phyloP scores from a whole-genome alignment of 2,797 vertebrate genomes.

The Xenentodon cancila region DNA sequence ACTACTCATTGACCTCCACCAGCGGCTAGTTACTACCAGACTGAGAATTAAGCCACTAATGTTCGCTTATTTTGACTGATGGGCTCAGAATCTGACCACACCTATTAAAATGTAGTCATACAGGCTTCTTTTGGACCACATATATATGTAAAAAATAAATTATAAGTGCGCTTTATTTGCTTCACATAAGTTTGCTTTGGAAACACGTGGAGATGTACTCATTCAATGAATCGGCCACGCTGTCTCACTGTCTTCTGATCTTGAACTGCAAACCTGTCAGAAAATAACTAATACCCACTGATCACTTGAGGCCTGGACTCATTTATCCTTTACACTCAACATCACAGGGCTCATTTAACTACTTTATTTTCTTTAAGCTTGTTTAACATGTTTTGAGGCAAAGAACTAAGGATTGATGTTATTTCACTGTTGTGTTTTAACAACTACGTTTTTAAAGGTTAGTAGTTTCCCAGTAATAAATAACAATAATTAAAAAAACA shows the following conservation, averaged over 20 bases:
- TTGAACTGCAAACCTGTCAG: constrained; percentile 36
- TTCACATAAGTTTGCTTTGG: too few relatives aligned
- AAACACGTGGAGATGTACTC: too few relatives aligned
- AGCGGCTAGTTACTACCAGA: too few relatives aligned
- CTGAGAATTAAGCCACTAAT: too few relatives aligned
- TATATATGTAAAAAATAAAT: too few relatives aligned
- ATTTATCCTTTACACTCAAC: constrained; percentile 9
- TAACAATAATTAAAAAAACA: background rate
- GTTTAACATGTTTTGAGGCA: constrained; percentile 1
- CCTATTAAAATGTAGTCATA: too few relatives aligned
- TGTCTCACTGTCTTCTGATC: constrained; percentile 14
- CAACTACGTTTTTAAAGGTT: constrained; percentile 1
- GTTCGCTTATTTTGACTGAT: too few relatives aligned
- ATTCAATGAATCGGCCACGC: constrained; percentile 32
- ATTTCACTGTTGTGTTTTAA: background rate
- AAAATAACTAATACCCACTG: constrained; percentile 22
- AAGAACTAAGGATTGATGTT: constrained; percentile 5
- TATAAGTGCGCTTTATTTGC: too few relatives aligned
- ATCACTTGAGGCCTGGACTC: background rate
- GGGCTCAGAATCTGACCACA: too few relatives aligned
- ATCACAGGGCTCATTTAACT: constrained; percentile 1
- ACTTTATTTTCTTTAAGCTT: constrained; percentile 9
- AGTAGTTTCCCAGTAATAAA: background rate
- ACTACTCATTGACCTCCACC: too few relatives aligned
- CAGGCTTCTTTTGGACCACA: too few relatives aligned